phyloP scores from a whole-genome alignment of 2,113 vertebrate genomes.

The Thalassoma bifasciatum region DNA sequence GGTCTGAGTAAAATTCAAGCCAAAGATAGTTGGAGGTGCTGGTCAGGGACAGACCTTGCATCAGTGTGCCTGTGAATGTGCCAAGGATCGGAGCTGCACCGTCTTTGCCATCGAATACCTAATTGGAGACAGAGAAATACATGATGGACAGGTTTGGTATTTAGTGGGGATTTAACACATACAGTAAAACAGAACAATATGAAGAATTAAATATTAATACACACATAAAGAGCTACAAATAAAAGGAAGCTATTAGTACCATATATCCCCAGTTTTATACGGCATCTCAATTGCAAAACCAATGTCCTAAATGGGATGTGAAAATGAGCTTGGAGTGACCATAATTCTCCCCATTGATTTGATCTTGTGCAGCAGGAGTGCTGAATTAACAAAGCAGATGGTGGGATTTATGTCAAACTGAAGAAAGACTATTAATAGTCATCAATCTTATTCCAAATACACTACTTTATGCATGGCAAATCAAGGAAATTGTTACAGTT shows the following conservation, averaged over 20 bases:
- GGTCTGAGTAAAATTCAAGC: constrained; percentile 95
- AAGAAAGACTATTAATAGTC: background rate
- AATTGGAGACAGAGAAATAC: constrained; percentile 47
- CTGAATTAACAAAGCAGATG: constrained; percentile 11
- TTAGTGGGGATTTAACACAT: background rate
- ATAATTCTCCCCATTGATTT: constrained; percentile 30
- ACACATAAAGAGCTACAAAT: constrained; percentile 22
- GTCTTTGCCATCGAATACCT: constrained; percentile 96
- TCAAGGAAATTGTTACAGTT: background rate
- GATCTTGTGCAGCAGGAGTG: background rate
- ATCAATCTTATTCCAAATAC: background rate
- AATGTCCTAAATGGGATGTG: constrained; percentile 25
- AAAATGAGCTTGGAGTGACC: constrained; percentile 17
- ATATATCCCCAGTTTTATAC: constrained; percentile 29
- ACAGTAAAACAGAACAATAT: constrained; percentile 22
- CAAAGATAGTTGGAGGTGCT: constrained; percentile 97
- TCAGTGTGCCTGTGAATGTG: constrained; percentile 87
- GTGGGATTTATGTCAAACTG: constrained; percentile 7
- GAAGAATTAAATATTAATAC: constrained; percentile 47
- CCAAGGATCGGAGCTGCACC: constrained; percentile 89
- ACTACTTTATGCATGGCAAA: background rate
- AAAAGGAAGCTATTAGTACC: constrained; percentile 22
- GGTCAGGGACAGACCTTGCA: constrained; percentile 90
- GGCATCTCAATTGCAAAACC: constrained; percentile 38
- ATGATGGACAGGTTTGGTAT: background rate